A percentile compares a stretch with the other conserved stretches of the same genome.
Evolutionary conservation across 2,888 invertebrate genomes (phyloP).

Genomic region (Pedicia rivosa): DNA sequence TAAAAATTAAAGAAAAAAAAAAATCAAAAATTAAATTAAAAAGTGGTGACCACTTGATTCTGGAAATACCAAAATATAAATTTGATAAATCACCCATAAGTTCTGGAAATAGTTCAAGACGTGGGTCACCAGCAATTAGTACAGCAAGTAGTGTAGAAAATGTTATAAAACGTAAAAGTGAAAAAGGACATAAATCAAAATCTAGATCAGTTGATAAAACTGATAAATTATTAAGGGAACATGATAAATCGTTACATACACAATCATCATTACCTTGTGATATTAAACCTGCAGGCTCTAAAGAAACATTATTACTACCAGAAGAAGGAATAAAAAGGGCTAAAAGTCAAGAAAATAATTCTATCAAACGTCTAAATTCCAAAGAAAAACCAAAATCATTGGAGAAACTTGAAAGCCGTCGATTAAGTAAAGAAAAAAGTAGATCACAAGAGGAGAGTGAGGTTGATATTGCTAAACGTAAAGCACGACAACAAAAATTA

Average conservation of each 20-base stretch:
- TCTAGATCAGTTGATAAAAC: conserved; percentile 28
- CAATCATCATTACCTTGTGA: conserved; percentile 37
- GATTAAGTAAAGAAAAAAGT: conserved; percentile 38
- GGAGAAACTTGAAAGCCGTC: conserved; percentile 36
- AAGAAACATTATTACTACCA: conserved; percentile 19
- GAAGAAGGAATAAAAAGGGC: conserved; percentile 34
- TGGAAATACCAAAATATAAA: conserved; percentile 29
- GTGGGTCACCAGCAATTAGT: conserved; percentile 29
- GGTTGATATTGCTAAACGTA: conserved; percentile 48
- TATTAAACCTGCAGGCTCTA: conserved; percentile 18
- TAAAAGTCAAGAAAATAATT: conserved; percentile 39
- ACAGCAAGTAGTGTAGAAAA: conserved; percentile 30
- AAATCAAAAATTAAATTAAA: conserved; percentile 29
- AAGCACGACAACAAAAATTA: conserved; percentile 57
- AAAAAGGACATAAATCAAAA: conserved; percentile 20
- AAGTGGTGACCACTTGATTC: conserved; percentile 28
- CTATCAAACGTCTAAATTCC: conserved; percentile 31
- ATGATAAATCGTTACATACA: conserved; percentile 29
- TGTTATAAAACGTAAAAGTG: conserved; percentile 10
- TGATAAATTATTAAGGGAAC: conserved; percentile 29
- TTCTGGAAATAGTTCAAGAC: conserved; percentile 29
- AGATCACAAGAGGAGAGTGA: conserved; percentile 60
- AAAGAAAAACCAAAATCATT: conserved; percentile 54
- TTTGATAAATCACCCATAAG: conserved; percentile 30
- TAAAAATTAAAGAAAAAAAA: conserved; percentile 29